Evolutionary conservation across 2,888 invertebrate genomes (phyloP).

Genomic region (Acanthosepion pharaonis): DNA sequence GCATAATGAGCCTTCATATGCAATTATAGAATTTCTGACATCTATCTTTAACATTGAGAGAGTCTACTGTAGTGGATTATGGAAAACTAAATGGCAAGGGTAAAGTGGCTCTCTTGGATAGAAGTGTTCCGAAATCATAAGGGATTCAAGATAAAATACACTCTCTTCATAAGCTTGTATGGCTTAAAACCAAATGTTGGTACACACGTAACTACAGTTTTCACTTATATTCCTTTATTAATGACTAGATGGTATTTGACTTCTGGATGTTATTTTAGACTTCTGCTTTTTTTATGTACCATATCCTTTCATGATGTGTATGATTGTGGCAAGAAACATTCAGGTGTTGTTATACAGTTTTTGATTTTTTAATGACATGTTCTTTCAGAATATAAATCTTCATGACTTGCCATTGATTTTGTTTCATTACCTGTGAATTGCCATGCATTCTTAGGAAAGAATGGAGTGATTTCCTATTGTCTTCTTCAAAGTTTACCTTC

Average conservation of each 20-base stretch:
- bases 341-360: no score
- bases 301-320: no score
- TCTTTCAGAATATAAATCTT: no score
- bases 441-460: no score
- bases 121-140: neutral
- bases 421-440: no score
- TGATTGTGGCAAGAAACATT: no score
- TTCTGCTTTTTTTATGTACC: no score
- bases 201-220: neutral
- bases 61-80: neutral
- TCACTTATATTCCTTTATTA: neutral
- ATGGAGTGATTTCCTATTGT: no score
- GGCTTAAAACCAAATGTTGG: neutral
- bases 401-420: no score
- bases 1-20: neutral
- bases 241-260: neutral
- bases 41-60: neutral
- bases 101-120: neutral
- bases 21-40: neutral
- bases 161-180: neutral
- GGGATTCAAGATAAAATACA: neutral
- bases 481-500: no score
- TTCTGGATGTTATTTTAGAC: no score
- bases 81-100: neutral
- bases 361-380: no score